phyloP scores from a whole-genome alignment of 1,140 invertebrate species.

The Scaptomyza montana region DNA sequence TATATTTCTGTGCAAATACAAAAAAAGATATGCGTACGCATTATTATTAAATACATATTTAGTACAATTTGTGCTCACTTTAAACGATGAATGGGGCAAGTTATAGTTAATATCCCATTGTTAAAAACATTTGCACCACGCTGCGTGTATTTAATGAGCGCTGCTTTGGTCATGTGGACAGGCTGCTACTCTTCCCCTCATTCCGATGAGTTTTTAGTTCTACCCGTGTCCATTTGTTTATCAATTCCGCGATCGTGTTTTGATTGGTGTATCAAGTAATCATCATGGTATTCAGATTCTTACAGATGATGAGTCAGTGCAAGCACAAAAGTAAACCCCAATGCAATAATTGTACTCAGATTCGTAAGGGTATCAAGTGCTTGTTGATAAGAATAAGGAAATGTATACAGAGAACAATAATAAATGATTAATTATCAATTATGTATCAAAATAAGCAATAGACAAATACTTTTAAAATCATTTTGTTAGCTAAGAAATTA shows the following conservation, averaged over 20 bases:
- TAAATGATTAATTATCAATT: neutral
- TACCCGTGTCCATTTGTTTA: conserved; percentile 34
- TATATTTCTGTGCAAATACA: conserved; percentile 19
- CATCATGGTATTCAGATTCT: conserved; percentile 17
- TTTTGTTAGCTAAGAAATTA: too few species aligned
- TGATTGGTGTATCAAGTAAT: conserved; percentile 13
- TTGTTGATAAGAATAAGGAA: conserved; percentile 1
- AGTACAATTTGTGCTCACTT: conserved; percentile 40
- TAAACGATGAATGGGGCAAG: conserved; percentile 16
- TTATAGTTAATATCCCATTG: conserved; percentile 6
- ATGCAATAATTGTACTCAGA: conserved; percentile 30
- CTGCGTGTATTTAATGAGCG: conserved; percentile 57
- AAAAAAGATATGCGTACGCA: conserved; percentile 14
- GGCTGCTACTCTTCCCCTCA: neutral
- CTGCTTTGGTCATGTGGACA: conserved; percentile 18
- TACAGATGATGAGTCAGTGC: conserved; percentile 19
- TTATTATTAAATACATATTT: conserved; percentile 14
- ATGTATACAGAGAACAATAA: conserved; percentile 11
- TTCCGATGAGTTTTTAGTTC: conserved; percentile 2
- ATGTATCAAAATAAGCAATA: conserved; percentile 5
- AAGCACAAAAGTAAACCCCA: conserved; percentile 3
- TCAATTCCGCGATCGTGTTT: conserved; percentile 34
- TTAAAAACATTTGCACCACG: conserved; percentile 12
- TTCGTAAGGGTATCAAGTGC: conserved; percentile 9
- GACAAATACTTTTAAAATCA: conserved; percentile 5